Base-by-base conservation (phyloP, 2,113 vertebrate species). In the Semnornis frantzii region DNA sequence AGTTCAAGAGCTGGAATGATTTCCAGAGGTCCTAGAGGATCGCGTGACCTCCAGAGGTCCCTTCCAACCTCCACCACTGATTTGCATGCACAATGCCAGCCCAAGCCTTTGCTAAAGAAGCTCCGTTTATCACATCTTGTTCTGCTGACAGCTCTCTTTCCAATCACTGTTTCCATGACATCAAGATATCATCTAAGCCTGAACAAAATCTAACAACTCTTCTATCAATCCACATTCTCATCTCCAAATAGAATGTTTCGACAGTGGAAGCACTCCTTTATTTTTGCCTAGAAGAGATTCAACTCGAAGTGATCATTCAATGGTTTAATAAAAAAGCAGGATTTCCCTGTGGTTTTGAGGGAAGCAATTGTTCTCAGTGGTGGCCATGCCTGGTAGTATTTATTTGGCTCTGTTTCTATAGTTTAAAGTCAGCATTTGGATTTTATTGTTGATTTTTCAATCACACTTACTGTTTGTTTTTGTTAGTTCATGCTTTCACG, bases 391-490 rank as follows among this genome's bases (percentile, higher is more conserved):
- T 68, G n/a, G 37, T 76, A 91, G 59, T 77, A 70, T 64, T 80
- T 89, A 34, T 37, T 92, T 87, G 82, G 75, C 71, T 74, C 42
- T 68, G 64, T 71, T 93, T 54, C 87, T 91, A 71, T 71, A 58
- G 92, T 54, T 85, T 87, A 58, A 64, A 74, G 87, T 48, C 42
- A 76, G 75, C 25, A 34, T 85, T 91, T 85, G 46, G 57, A 73
- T 92, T 92, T 95, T 92, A 64, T 34, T 71, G 42, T 89, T 91
- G 54, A 60, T 48, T 87, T 94, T 93, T 84, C 48, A 52, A 52
- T 57, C 25, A 50, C 20, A 65, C 12, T 48, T 15, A 15, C 34
- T 60, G 30, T 50, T 70, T 34, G 79, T 39, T 21, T n/a, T 65
- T 77, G 55, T 72, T 5, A 72, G 37, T 65, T 85, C 57, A 54